Conservation (phyloP, 2,797 vertebrate genomes). For the Telmatherina bonti region DNA sequence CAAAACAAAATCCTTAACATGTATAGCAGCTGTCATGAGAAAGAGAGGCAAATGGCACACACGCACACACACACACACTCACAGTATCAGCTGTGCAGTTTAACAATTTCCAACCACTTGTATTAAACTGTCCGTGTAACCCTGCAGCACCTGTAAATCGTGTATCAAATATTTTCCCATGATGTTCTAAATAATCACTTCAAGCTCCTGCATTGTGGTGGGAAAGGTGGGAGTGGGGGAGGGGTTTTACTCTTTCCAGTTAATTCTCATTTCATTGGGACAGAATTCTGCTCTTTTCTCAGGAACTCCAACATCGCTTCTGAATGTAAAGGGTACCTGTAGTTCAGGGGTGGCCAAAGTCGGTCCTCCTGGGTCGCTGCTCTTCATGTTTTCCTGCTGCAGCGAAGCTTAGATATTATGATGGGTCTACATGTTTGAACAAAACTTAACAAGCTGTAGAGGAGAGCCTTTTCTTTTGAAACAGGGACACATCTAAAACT, state of each 20-base stretch:
- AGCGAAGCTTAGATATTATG: too few relatives aligned
- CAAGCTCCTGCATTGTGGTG: not conserved
- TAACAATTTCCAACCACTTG: constrained; percentile 42
- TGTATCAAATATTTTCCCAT: constrained; percentile 3
- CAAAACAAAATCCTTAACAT: constrained; percentile 67
- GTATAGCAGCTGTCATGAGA: constrained; percentile 75
- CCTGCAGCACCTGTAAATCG: constrained; percentile 34
- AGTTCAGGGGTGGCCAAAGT: too few relatives aligned
- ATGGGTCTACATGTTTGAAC: too few relatives aligned
- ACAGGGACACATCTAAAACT: too few relatives aligned
- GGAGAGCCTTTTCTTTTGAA: too few relatives aligned
- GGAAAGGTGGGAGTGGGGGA: not conserved
- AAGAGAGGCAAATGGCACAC: constrained; percentile 63
- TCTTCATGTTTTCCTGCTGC: too few relatives aligned
- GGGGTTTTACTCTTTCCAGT: not conserved
- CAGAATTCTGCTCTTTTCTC: too few relatives aligned
- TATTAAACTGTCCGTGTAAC: constrained; percentile 32
- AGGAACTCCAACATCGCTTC: not conserved
- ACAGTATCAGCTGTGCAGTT: constrained; percentile 53
- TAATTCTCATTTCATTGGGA: too few relatives aligned
- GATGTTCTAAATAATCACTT: constrained; percentile 1
- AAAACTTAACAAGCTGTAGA: too few relatives aligned
- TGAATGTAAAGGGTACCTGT: not conserved
- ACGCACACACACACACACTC: constrained; percentile 34
- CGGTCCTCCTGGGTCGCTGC: too few relatives aligned